phyloP scores from a whole-genome alignment of 2,797 vertebrate species.

The Neosalanx taihuensis region DNA sequence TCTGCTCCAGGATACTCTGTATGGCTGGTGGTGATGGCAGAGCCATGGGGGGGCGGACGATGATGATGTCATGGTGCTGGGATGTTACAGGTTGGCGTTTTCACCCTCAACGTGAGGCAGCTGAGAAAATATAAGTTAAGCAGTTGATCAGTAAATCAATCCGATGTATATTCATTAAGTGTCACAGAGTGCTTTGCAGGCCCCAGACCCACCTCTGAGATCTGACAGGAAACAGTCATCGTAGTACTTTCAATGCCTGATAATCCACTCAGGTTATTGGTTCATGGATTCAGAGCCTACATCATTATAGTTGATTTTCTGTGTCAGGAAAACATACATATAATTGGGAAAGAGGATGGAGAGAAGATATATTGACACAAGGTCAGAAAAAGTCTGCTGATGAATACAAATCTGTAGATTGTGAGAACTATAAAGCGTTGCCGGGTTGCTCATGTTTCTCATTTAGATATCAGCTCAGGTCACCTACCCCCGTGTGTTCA shows the following conservation, averaged over 20 bases:
- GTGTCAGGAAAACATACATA: not conserved
- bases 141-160: not conserved
- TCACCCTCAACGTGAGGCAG: slow-evolving; percentile 53
- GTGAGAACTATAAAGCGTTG: not conserved
- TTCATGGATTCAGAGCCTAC: not conserved
- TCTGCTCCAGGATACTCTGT: not conserved
- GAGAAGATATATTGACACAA: not conserved
- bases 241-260: not conserved
- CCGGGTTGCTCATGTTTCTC: not conserved
- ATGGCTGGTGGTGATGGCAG: slow-evolving; percentile 10
- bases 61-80: slow-evolving; percentile 57
- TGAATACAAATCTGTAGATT: slow-evolving; percentile 1
- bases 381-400: not conserved
- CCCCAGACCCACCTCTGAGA: not conserved
- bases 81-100: slow-evolving; percentile 27
- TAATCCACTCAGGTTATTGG: not conserved
- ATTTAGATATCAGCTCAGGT: slow-evolving; percentile 5
- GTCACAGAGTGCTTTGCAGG: not conserved
- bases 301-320: not conserved
- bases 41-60: not conserved
- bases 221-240: not conserved
- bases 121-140: slow-evolving; percentile 33
- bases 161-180: not conserved
- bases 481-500: not conserved
- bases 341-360: not conserved